These are phyloP conservation scores for Acutogordius australiensis DNA, from an alignment of 2,888 invertebrate species.

Conservation along the genomic window DNA sequence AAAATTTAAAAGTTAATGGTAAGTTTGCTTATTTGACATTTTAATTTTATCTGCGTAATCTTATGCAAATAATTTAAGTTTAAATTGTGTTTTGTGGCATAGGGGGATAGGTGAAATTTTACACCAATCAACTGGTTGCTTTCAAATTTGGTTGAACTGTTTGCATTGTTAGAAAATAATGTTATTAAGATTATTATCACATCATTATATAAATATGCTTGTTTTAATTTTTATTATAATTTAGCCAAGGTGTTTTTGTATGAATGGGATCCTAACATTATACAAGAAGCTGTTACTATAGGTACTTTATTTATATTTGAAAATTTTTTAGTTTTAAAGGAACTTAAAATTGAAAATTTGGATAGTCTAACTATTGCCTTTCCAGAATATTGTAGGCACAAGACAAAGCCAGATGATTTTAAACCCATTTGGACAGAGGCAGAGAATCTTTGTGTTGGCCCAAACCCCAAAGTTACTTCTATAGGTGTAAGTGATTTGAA, in stretches of 20 bases:
- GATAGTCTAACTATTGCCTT: not conserved
- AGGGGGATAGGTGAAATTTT: not conserved
- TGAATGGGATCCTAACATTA: not conserved
- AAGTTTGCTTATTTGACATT: not conserved
- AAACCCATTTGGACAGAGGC: not conserved
- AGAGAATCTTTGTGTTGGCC: not conserved
- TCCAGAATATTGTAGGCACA: slow-evolving; percentile 10
- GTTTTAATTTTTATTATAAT: not conserved
- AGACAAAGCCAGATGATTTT: slow-evolving; percentile 5
- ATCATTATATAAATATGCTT: no score
- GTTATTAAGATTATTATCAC: not conserved
- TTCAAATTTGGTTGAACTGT: no score
- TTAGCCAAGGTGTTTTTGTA: slow-evolving; percentile 4
- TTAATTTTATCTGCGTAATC: no score
- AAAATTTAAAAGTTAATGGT: not conserved
- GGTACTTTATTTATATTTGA: not conserved
- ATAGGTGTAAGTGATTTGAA: slow-evolving; percentile 2
- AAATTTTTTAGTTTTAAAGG: not conserved
- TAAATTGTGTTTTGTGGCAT: not conserved
- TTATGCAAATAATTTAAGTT: not conserved
- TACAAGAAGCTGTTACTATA: not conserved
- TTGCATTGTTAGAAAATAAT: not conserved
- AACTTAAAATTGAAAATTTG: not conserved
- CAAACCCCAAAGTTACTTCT: not conserved
- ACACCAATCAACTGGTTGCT: no score